These are phyloP conservation scores for Apistogramma diplotaenia DNA, from an alignment of 2,113 vertebrate genomes.

Conservation along the genomic window DNA sequence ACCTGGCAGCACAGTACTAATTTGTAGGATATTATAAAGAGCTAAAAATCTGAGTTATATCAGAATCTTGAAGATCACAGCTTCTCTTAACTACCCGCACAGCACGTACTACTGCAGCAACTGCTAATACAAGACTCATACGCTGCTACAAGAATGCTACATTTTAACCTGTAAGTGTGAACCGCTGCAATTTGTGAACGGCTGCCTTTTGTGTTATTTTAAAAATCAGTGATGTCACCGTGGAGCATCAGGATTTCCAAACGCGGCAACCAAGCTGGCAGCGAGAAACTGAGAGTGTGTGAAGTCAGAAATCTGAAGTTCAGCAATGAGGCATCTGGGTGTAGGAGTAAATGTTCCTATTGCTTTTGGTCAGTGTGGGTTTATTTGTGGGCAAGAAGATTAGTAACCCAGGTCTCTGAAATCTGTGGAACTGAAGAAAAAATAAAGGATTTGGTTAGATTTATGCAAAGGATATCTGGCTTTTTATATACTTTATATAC, in stretches of 20 bases:
- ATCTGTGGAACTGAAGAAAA: constrained; percentile 1
- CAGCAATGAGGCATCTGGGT: background rate
- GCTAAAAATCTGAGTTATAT: constrained; percentile 38
- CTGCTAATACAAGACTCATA: background rate
- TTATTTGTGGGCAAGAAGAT: background rate
- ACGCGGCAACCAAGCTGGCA: background rate
- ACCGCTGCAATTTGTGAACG: background rate
- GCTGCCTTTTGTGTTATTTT: background rate
- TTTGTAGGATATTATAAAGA: background rate
- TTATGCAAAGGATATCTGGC: background rate
- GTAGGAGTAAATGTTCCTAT: constrained; percentile 9
- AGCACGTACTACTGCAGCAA: background rate
- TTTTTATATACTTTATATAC: too few relatives aligned
- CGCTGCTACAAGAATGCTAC: background rate
- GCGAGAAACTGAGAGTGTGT: background rate
- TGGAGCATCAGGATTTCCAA: background rate
- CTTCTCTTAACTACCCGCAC: background rate
- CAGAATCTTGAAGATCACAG: constrained; percentile 12
- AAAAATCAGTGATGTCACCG: background rate
- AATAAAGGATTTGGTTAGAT: background rate
- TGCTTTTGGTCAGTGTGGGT: constrained; percentile 21
- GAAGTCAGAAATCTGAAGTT: background rate
- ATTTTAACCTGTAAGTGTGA: background rate
- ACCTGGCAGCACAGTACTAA: background rate
- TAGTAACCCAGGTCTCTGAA: constrained; percentile 8